phyloP scores from a whole-genome alignment of 1,140 invertebrate species.

The Ladona fulva region DNA sequence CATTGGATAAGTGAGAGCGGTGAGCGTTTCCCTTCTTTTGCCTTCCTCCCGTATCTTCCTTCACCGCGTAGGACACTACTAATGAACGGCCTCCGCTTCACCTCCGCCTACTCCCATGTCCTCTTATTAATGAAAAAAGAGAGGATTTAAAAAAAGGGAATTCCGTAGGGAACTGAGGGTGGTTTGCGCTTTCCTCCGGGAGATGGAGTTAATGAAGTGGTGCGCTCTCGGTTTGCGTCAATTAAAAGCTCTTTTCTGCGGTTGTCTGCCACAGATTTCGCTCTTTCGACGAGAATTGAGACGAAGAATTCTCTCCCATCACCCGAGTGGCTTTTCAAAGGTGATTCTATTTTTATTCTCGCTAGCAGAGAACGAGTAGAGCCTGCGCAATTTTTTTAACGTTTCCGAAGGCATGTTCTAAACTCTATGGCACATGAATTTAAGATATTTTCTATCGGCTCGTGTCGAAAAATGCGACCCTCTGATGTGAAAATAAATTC shows the following conservation, averaged over 20 bases:
- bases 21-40: neutral
- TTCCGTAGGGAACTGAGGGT: neutral
- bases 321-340: no score
- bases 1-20: no score
- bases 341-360: no score
- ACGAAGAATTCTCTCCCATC: neutral
- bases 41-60: neutral
- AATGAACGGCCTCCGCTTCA: neutral
- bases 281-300: neutral
- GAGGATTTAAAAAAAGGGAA: neutral
- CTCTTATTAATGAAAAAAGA: neutral
- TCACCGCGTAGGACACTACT: neutral
- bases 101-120: neutral
- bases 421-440: no score
- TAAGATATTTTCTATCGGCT: no score
- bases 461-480: no score
- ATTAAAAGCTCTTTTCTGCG: constrained; percentile 5
- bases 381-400: no score
- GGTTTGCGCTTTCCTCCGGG: neutral
- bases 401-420: no score
- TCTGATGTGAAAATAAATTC: no score
- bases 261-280: neutral
- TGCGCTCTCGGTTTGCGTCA: neutral
- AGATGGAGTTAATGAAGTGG: constrained; percentile 9
- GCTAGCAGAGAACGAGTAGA: no score